Base-by-base conservation (phyloP, 1,140 invertebrate genomes). In the Pseudomyrmex gracilis region DNA sequence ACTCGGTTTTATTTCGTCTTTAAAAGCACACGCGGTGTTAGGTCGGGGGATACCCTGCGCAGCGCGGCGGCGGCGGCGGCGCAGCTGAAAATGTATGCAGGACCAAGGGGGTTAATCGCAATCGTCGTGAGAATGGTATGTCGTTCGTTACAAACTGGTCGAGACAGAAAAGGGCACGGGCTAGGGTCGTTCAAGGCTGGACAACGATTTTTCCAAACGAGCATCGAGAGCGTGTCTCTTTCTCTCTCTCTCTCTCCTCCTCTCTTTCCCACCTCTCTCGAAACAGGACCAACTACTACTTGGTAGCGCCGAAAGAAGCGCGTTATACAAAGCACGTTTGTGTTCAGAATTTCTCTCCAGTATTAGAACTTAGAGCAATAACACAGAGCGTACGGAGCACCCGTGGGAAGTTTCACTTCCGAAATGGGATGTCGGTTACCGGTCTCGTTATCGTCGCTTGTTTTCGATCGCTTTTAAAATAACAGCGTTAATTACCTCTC, bases 41-140 rank as follows among this genome's bases (percentile, higher is more conserved):
- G 4, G n/a, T 51, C 15, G 45, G 45, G 45, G 49, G 34, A 67
- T 34, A 55, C 34, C 43, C 53, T 70, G 43, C 58, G 49, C 64
- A 47, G 47, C 24, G 58, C 73, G 68, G 64, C 57, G 22, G 43
- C 45, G 8, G 7, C 67, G 43, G 10, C 22, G 53, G 45, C 20
- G 15, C 68, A 53, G 58, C 53, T 87, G 73, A 84, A 87, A 86
- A 84, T 78, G 51, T 53, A 63, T 85, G 58, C 78, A 74, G 57
- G 60, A 60, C 58, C 64, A 71, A 64, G 51, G 45, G 57, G 68
- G 20, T 80, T 73, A 86, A 87, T 88, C 76, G 83, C 76, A 84
- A 88, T 88, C 87, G 61, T 87, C 85, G 86, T 87, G 87, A 88
- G 87, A 88, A 87, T 87, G 87, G 87, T 87, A 88, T 87, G 87